A percentile compares a stretch with the other conserved stretches of the same genome.
phyloP scores from a whole-genome alignment of 2,797 vertebrate species.

The Melopsittacus undulatus region DNA sequence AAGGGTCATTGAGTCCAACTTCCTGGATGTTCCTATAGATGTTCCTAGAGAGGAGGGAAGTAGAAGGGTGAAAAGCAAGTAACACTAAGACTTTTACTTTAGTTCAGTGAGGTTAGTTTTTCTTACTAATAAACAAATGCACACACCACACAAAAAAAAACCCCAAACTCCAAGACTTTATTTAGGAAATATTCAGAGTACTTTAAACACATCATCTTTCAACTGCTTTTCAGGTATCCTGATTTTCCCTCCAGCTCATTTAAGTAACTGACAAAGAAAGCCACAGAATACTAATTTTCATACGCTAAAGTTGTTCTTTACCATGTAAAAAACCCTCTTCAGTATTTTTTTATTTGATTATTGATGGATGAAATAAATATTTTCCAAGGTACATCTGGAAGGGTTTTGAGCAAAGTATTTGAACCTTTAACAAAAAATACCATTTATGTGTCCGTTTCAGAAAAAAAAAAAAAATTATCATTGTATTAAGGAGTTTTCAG shows the following conservation, averaged over 20 bases:
- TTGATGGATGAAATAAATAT: not conserved
- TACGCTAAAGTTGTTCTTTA: not conserved
- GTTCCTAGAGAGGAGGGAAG: not conserved
- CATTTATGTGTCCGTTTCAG: not conserved
- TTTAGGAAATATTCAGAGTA: not conserved
- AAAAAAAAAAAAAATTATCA: not conserved
- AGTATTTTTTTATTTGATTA: not conserved
- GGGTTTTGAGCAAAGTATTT: not conserved
- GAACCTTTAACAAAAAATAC: not conserved
- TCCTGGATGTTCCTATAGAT: not conserved
- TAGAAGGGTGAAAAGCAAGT: not conserved
- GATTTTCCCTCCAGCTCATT: not conserved
- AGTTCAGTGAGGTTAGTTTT: not conserved
- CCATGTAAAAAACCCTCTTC: not conserved
- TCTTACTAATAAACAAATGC: not conserved
- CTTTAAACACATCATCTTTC: not conserved
- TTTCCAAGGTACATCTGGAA: not conserved
- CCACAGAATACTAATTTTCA: not conserved
- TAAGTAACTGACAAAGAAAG: not conserved
- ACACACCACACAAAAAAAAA: accelerated
- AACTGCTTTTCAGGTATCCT: not conserved
- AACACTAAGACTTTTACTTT: not conserved
- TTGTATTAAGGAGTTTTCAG: not conserved
- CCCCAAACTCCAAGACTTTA: not conserved
- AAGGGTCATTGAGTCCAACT: not conserved